Conservation (phyloP, 1,140 invertebrate species). For the Tetragnatha versicolor region DNA sequence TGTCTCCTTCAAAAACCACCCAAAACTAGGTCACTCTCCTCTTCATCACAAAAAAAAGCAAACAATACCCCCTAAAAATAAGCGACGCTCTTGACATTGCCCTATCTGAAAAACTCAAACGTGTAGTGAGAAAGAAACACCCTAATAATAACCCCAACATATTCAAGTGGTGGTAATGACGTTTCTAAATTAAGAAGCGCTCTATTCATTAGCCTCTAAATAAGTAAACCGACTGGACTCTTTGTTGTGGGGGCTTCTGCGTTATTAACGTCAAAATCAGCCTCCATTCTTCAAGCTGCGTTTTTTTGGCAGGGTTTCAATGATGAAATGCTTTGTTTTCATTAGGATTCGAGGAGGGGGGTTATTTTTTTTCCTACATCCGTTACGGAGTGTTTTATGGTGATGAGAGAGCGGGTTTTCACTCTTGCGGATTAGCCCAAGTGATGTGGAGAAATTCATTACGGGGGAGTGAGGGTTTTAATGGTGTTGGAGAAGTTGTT, state of each 20-base stretch:
- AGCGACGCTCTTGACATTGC: constrained; percentile 14
- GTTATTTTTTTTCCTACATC: too few relatives aligned
- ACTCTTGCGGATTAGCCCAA: too few relatives aligned
- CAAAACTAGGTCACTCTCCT: not conserved
- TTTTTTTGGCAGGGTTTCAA: not conserved
- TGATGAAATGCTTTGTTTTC: too few relatives aligned
- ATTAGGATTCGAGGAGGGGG: too few relatives aligned
- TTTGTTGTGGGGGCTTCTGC: too few relatives aligned
- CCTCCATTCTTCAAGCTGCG: not conserved
- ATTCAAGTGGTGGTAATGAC: not conserved
- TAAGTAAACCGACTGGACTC: not conserved
- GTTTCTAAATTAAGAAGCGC: constrained; percentile 15
- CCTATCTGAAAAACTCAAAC: not conserved
- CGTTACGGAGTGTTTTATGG: too few relatives aligned
- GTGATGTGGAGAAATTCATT: too few relatives aligned
- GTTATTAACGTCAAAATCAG: constrained; percentile 2
- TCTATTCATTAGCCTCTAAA: constrained; percentile 4
- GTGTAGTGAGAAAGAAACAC: not conserved
- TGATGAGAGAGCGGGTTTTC: too few relatives aligned
- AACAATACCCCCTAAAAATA: not conserved
- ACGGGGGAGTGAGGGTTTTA: too few relatives aligned
- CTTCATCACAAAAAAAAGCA: not conserved
- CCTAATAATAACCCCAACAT: constrained; percentile 11
- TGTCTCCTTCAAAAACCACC: too few relatives aligned
- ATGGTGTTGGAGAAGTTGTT: too few relatives aligned